These are phyloP conservation scores for Macrochelys suwanniensis DNA, from an alignment of 2,797 vertebrate species.

Conservation along the genomic window DNA sequence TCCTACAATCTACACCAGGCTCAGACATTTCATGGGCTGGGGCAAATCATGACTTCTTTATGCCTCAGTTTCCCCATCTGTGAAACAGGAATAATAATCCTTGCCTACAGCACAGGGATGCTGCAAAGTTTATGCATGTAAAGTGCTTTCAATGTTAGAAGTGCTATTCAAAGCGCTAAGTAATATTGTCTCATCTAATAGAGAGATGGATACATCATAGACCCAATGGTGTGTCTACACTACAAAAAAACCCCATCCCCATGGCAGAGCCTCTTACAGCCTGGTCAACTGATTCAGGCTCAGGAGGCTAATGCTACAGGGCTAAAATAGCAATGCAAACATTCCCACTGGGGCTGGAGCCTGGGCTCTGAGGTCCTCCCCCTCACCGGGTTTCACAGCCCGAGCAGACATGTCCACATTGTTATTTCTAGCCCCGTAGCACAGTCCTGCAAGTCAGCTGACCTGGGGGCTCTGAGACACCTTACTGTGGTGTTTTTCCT, in stretches of 20 bases:
- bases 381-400: not conserved
- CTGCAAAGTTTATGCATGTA: not conserved
- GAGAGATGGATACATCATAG: not conserved
- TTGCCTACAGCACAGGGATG: constrained; percentile 14
- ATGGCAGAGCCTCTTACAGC: not conserved
- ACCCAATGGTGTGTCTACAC: fast-evolving
- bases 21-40: not conserved
- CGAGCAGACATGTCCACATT: fast-evolving
- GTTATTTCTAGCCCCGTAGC: not conserved
- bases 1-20: fast-evolving
- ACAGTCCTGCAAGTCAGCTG: too few relatives aligned
- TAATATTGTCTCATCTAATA: not conserved
- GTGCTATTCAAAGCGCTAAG: not conserved
- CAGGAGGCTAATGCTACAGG: not conserved
- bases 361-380: too few relatives aligned
- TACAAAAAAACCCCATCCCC: not conserved
- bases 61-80: not conserved
- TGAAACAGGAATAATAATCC: not conserved
- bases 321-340: not conserved
- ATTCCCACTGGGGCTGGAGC: not conserved
- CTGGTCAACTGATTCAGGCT: not conserved
- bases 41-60: not conserved
- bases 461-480: not conserved
- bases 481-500: not conserved
- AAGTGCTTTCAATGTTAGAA: not conserved